Conservation (phyloP, 2,113 vertebrate genomes). For the Pyxicephalus adspersus region DNA sequence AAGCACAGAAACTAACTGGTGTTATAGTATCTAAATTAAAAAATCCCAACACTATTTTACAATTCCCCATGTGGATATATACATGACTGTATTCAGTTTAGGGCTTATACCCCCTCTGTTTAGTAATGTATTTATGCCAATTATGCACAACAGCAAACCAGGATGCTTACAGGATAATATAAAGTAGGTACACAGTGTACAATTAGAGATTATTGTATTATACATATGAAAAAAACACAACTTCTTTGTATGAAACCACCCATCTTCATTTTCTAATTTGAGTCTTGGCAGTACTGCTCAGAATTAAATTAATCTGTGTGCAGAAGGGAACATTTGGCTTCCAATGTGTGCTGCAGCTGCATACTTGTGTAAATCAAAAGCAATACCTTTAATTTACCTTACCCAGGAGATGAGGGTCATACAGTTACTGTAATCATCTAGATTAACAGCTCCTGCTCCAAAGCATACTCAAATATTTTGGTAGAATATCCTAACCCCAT, state of each 20-base stretch:
- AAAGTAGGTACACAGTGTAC: background rate
- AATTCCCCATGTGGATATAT: too few species aligned
- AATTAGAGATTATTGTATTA: slow-evolving; percentile 32
- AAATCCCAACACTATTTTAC: too few species aligned
- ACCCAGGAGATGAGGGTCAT: background rate
- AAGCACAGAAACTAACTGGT: too few species aligned
- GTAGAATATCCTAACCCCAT: too few species aligned
- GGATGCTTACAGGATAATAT: background rate
- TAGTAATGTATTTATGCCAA: too few species aligned
- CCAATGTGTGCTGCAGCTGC: slow-evolving; percentile 30
- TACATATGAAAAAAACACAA: slow-evolving; percentile 15
- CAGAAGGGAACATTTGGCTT: slow-evolving; percentile 17
- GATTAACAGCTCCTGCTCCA: background rate
- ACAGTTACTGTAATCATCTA: slow-evolving; percentile 20
- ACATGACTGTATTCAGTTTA: too few species aligned
- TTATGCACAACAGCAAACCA: background rate
- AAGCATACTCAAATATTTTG: background rate
- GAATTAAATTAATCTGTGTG: slow-evolving; percentile 35
- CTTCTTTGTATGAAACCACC: background rate
- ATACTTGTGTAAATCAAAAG: slow-evolving; percentile 20
- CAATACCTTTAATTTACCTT: slow-evolving; percentile 2
- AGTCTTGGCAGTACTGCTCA: slow-evolving; percentile 17
- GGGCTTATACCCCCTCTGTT: too few species aligned
- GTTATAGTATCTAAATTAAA: too few species aligned
- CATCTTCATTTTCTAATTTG: slow-evolving; percentile 41